Evolutionary conservation across 2,888 invertebrate species (phyloP).

Genomic region (Acronicta aceris): DNA sequence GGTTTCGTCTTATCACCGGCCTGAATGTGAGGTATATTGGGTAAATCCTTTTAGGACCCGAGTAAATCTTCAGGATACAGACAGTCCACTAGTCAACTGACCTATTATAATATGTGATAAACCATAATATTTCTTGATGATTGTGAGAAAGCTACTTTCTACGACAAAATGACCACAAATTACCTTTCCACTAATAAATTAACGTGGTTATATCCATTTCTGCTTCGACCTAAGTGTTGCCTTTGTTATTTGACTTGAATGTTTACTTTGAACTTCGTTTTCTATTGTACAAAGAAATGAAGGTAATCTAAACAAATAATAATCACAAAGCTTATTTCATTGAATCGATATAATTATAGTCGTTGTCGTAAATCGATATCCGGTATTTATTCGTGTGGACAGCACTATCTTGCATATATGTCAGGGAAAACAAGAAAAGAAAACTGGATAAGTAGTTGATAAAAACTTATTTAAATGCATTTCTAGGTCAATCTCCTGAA

Average conservation of each 20-base stretch:
- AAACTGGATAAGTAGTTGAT: conserved; percentile 5
- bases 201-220: not conserved
- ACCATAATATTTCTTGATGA: too few relatives aligned
- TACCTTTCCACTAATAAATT: too few relatives aligned
- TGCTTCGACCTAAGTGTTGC: conserved; percentile 10
- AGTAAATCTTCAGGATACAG: too few relatives aligned
- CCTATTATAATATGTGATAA: too few relatives aligned
- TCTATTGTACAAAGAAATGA: conserved; percentile 7
- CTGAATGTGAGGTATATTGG: too few relatives aligned
- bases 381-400: not conserved
- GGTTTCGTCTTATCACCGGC: too few relatives aligned
- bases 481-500: not conserved
- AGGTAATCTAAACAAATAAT: conserved; percentile 16
- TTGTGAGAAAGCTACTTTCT: too few relatives aligned
- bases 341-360: conserved; percentile 19
- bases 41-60: too few relatives aligned
- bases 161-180: not conserved
- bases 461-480: conserved; percentile 1
- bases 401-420: conserved; percentile 1
- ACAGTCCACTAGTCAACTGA: too few relatives aligned
- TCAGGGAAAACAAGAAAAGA: conserved; percentile 24
- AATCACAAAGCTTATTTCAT: conserved; percentile 8
- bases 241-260: not conserved
- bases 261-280: conserved; percentile 2
- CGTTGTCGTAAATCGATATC: not conserved